Evolutionary conservation across 1,140 invertebrate species (phyloP), one percentile per base, ranked within the genome.

Genomic region (Drosophila bocqueti): DNA sequence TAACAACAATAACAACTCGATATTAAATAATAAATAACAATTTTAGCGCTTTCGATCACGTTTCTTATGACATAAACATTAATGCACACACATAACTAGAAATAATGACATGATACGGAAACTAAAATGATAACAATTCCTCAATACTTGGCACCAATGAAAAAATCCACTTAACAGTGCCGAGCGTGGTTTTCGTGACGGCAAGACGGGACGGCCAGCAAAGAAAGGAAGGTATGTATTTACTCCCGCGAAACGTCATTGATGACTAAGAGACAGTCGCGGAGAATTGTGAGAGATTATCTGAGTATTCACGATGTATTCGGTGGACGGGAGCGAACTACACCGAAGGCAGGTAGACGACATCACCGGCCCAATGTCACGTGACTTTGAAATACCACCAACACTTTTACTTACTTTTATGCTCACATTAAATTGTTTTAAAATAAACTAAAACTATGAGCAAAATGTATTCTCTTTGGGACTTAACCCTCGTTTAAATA

Each of bases 181-280:
- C 49, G 31, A 69, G 55, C 64, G 71, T 74, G 46, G 29, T 21
- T 21, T 36, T 55, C 13, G 34, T 16, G 52, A 38, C 34, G 34
- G 18, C 15, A 61, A 36, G 45, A 38, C 24, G 29, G 31, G 49
- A 67, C 26, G 3, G 15, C 9, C 15, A 26, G 54, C 31, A 38
- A 43, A 36, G 47, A n/a, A 46, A 36, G 29, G 45, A 38, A 31
- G 67, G 46, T 45, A 38, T 55, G 54, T 40, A 68, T 36, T 36
- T 69, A 38, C 63, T 61, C 69, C 40, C 68, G 62, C 79, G 75
- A 82, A 79, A 76, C 79, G 83, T 85, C 83, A 85, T 86, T 62
- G 83, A 82, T 86, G 78, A 85, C 83, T 85, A 85, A 85, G 54
- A 13, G 47, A n/a, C n/a, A 34, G 50, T 34, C 47, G 57, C 78